These are phyloP conservation scores for Heliopora coerulea DNA, from an alignment of 92 coral and sea anemone species.

Conservation along the genomic window DNA sequence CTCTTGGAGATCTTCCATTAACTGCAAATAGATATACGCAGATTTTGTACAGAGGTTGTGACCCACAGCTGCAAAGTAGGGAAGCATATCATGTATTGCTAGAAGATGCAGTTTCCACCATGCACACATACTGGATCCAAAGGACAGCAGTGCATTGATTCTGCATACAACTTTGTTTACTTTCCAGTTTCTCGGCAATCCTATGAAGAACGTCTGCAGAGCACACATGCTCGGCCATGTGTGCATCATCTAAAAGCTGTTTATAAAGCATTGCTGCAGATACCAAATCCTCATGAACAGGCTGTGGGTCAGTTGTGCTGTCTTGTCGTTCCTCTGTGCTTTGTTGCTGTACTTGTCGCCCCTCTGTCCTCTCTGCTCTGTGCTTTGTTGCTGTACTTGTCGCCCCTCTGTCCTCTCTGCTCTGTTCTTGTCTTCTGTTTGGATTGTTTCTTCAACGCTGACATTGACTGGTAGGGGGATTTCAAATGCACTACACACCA, in stretches of 20 bases:
- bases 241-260: constrained; percentile 24
- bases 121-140: constrained; percentile 4
- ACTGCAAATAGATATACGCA: constrained; percentile 13
- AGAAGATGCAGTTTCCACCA: constrained; percentile 44
- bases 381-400: too few relatives aligned
- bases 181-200: constrained; percentile 20
- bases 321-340: too few relatives aligned
- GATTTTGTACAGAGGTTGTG: constrained; percentile 29
- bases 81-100: constrained; percentile 29
- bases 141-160: not conserved
- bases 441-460: not conserved
- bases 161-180: constrained; percentile 11
- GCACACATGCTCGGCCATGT: not conserved
- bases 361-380: too few relatives aligned
- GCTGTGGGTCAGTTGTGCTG: too few relatives aligned
- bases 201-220: not conserved
- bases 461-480: not conserved
- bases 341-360: too few relatives aligned
- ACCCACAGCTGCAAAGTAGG: constrained; percentile 38
- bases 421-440: not conserved
- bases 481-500: constrained; percentile 13
- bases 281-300: too few relatives aligned
- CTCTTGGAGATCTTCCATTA: constrained; percentile 23
- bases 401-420: not conserved
- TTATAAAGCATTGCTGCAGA: constrained; percentile 15